A percentile compares a stretch with the other conserved stretches of the same genome.
Conservation (phyloP, 2,797 vertebrate genomes). For the Moxostoma hubbsi region DNA sequence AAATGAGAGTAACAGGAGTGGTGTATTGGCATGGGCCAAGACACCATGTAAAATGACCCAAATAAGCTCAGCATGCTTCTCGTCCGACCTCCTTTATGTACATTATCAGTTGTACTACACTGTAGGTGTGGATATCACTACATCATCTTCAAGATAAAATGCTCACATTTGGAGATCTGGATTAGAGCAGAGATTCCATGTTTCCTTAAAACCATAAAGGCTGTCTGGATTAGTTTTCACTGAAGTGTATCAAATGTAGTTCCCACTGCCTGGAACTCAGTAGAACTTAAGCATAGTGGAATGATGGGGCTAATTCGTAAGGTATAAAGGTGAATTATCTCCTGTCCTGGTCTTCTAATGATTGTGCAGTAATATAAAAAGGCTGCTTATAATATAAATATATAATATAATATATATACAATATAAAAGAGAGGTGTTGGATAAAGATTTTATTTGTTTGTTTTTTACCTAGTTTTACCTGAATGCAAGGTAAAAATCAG, state of each 20-base stretch:
- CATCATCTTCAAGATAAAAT: constrained; percentile 7
- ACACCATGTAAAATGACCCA: constrained; percentile 39
- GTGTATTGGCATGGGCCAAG: constrained; percentile 30
- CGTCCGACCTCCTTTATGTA: background rate
- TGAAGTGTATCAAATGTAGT: too few relatives aligned
- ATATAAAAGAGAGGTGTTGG: constrained; percentile 49
- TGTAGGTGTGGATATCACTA: constrained; percentile 11
- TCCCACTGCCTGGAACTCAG: background rate
- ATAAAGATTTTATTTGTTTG: constrained; percentile 40
- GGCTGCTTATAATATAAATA: background rate
- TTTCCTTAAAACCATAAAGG: background rate
- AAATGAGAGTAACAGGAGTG: constrained; percentile 36
- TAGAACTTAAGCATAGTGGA: background rate
- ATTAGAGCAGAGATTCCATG: background rate
- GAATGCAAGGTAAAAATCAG: constrained; percentile 74
- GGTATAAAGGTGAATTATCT: constrained; percentile 6
- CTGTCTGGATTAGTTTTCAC: background rate
- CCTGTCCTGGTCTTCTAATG: constrained; percentile 36
- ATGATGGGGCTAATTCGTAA: background rate
- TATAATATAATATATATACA: background rate
- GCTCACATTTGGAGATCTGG: background rate
- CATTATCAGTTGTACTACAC: constrained; percentile 14
- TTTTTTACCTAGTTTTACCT: constrained; percentile 68
- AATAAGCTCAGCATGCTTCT: constrained; percentile 37
- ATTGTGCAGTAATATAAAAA: constrained; percentile 40